Evolutionary conservation across 2,888 invertebrate genomes (phyloP).

Genomic region (Ernsta delagoae): DNA sequence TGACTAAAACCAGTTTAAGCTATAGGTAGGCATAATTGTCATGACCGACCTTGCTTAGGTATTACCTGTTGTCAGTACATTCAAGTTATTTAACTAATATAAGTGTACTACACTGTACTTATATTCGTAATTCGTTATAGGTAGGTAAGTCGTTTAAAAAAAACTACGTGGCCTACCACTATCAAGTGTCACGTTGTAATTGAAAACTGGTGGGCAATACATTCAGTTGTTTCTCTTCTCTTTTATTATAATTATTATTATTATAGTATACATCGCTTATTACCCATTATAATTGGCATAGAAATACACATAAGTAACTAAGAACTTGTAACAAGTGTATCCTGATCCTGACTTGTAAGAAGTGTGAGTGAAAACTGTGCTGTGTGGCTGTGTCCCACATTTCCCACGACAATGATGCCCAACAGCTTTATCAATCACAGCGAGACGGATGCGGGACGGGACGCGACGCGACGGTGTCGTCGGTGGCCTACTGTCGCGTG

Average conservation of each 20-base stretch:
- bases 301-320: not conserved
- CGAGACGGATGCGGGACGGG: conserved; percentile 71
- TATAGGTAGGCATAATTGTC: conserved; percentile 3
- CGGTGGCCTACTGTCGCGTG: conserved; percentile 64
- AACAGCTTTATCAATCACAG: conserved; percentile 79
- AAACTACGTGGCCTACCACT: no score
- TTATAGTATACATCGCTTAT: no score
- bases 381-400: conserved; percentile 42
- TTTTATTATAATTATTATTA: no score
- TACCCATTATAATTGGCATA: no score
- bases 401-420: conserved; percentile 79
- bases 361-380: conserved; percentile 39
- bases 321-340: conserved; percentile 32
- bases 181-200: no score
- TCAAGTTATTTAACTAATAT: not conserved
- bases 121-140: no score
- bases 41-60: conserved; percentile 6
- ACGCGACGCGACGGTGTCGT: conserved; percentile 42
- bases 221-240: no score
- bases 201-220: no score
- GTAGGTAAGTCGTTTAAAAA: no score
- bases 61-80: not conserved
- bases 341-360: conserved; percentile 14
- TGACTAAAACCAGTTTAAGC: conserved; percentile 12
- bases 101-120: no score